Evolutionary conservation across 2,113 vertebrate genomes (phyloP).

Genomic region (Microtus pennsylvanicus): DNA sequence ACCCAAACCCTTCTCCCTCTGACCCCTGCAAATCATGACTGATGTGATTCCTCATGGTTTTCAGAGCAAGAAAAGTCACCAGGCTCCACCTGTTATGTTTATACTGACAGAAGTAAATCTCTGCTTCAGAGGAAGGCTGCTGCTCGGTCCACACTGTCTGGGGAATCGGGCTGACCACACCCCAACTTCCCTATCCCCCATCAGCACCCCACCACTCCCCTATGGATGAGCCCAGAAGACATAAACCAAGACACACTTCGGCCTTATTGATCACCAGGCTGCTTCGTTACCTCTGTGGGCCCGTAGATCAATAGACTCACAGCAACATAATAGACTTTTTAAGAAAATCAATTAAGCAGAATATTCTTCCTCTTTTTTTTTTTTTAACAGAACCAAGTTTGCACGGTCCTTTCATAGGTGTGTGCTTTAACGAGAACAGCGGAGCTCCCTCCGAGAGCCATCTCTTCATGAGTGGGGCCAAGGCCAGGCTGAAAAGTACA

Average conservation of each 20-base stretch:
- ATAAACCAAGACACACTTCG: conserved; percentile 82
- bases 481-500: neutral
- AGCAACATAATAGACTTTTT: conserved; percentile 86
- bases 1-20: neutral
- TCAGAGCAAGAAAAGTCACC: conserved; percentile 79
- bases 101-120: conserved; percentile 87
- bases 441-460: neutral
- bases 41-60: conserved; percentile 79
- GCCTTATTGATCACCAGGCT: conserved; percentile 87
- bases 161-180: conserved; percentile 77
- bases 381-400: conserved; percentile 56
- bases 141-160: neutral
- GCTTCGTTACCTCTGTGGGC: conserved; percentile 86
- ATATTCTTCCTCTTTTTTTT: conserved; percentile 29
- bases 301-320: conserved; percentile 85
- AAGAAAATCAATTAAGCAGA: conserved; percentile 87
- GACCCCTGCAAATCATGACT: conserved; percentile 75
- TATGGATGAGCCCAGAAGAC: conserved; percentile 78
- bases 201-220: neutral
- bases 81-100: conserved; percentile 86
- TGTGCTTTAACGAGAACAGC: neutral
- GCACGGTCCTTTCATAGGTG: neutral
- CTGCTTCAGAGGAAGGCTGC: conserved; percentile 54
- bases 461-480: neutral
- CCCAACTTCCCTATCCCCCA: neutral